Conservation (phyloP, 2,113 vertebrate species). For the Sorex araneus region DNA sequence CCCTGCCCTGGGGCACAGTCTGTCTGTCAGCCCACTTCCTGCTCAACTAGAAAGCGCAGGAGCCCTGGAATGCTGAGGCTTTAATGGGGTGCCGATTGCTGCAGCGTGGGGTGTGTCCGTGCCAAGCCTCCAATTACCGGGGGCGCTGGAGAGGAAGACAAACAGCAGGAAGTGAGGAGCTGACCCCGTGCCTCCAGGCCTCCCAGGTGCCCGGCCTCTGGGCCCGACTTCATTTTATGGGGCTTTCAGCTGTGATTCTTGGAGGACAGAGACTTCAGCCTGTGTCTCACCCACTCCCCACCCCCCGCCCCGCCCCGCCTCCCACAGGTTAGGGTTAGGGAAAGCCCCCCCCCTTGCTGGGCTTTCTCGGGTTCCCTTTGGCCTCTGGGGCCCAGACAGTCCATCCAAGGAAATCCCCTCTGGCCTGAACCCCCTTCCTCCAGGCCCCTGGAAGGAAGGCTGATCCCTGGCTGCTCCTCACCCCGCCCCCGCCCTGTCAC, state of each 20-base stretch:
- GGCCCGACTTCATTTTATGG: neutral
- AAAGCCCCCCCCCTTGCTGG: neutral
- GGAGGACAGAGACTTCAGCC: neutral
- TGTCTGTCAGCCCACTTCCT: neutral
- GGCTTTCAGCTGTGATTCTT: neutral
- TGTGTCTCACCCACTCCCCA: too few species aligned
- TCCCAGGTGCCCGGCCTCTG: neutral
- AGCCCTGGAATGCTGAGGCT: neutral
- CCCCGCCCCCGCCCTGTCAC: neutral
- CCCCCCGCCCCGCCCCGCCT: too few species aligned
- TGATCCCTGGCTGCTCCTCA: too few species aligned
- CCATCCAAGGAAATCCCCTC: neutral
- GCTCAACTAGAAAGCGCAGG: neutral
- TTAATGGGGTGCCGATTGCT: neutral
- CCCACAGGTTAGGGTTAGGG: too few species aligned
- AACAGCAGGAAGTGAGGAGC: neutral
- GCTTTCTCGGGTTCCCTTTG: neutral
- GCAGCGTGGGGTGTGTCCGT: neutral
- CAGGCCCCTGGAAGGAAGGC: too few species aligned
- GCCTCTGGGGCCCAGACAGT: neutral
- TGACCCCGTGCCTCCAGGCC: accelerated
- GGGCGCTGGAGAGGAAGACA: neutral
- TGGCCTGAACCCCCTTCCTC: neutral
- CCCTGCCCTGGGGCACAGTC: constrained; percentile 56
- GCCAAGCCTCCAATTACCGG: neutral